Evolutionary conservation across 2,797 vertebrate genomes (phyloP), one percentile per base, ranked within the genome.

Genomic region (Ispidina picta): DNA sequence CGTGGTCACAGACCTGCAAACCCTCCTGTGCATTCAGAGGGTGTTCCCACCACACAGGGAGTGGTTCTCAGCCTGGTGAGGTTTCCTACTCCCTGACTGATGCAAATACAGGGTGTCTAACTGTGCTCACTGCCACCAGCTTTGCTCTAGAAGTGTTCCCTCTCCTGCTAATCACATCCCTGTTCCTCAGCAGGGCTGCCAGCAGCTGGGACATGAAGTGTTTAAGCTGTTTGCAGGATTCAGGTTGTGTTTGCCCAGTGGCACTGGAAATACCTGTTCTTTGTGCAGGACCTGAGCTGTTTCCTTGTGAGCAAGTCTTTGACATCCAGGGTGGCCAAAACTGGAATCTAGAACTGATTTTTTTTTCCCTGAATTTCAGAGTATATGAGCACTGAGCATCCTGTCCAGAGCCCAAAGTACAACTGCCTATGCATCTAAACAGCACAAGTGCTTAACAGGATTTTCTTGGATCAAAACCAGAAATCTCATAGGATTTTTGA

Each of bases 161-260:
- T 66, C 52, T 82, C 52, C 84, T 23, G 39, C 28, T 35, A 55
- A 51, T 6, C 59, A 59, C 44, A 48, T 29, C 23, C 71, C 86
- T 83, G 21, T 90, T 96, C 41, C 66, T 62, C 43, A 41, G 87
- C 58, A 92, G 23, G 73, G 70, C 93, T 97, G 92, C 89, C 69
- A 92, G 87, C 86, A 95, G 92, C 93, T 92, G 93, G 96, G 95
- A 83, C 71, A 52, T 93, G 83, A 96, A 97, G 94, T 58, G 33
- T 46, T 93, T 65, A 28, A 37, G 28, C 19, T 94, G 70, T 96
- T 92, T 48, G 64, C 58, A 70, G 65, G 33, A 35, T 68, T 87
- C 65, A n/a, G 41, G 51, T 75, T 63, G 54, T 71, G 96, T 96
- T 93, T 95, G 89, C 77, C 90, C 51, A 41, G 54, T 74, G 87